Evolutionary conservation across 2,888 invertebrate species (phyloP).

Genomic region (Scrobipalpa atriplicella): DNA sequence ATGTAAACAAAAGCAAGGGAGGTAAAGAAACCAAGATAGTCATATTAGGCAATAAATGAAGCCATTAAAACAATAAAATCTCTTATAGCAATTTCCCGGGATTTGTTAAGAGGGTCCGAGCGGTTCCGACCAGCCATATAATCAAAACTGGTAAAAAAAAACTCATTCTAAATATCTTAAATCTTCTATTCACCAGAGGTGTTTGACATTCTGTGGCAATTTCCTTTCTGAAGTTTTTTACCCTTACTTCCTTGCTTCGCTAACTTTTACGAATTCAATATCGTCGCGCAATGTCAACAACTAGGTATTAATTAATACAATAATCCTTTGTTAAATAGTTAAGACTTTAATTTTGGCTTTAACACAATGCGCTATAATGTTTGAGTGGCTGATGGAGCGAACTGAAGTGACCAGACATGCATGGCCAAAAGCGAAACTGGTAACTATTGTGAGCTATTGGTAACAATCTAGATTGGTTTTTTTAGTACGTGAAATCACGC

Average conservation of each 20-base stretch:
- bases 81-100: too few relatives aligned
- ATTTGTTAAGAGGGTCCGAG: too few relatives aligned
- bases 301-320: neutral
- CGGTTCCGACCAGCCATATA: too few relatives aligned
- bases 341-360: neutral
- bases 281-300: neutral
- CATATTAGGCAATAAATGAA: too few relatives aligned
- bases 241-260: neutral
- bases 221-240: neutral
- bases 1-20: too few relatives aligned
- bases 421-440: conserved; percentile 4
- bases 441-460: neutral
- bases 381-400: neutral
- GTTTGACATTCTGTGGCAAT: too few relatives aligned
- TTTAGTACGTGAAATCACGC: neutral
- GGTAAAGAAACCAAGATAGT: too few relatives aligned
- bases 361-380: conserved; percentile 12
- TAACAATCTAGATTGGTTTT: too few relatives aligned
- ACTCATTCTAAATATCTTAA: too few relatives aligned
- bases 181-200: too few relatives aligned
- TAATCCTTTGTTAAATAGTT: neutral
- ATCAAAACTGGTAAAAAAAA: too few relatives aligned
- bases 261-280: neutral
- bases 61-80: too few relatives aligned
- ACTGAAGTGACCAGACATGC: conserved; percentile 7